Conservation (phyloP, 2,888 invertebrate genomes). For the Macrophya annulata region DNA sequence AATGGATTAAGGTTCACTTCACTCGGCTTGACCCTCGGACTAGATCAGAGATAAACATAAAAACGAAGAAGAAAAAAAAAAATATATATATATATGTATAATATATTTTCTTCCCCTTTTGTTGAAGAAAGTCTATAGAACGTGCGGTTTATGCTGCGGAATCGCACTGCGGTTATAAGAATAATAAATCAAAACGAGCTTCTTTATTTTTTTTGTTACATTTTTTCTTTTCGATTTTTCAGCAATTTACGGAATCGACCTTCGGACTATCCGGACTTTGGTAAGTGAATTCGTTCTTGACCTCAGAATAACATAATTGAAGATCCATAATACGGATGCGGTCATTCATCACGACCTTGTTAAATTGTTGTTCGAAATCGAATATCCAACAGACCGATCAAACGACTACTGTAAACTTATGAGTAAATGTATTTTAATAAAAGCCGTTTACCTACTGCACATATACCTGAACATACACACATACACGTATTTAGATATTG, state of each 20-base stretch:
- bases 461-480: not conserved
- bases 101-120: constrained; percentile 60
- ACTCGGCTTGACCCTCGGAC: constrained; percentile 53
- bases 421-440: not conserved
- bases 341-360: constrained; percentile 69
- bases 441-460: constrained; percentile 3
- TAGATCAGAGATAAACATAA: constrained; percentile 73
- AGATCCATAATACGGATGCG: not conserved
- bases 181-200: constrained; percentile 2
- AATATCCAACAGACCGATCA: constrained; percentile 63
- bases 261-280: not conserved
- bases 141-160: constrained; percentile 4
- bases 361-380: constrained; percentile 69
- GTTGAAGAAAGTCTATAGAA: not conserved
- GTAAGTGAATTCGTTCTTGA: constrained; percentile 12
- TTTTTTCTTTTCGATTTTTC: not conserved
- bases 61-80: not conserved
- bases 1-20: constrained; percentile 57
- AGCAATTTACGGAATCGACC: not conserved
- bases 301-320: not conserved
- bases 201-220: not conserved
- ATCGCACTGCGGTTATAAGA: not conserved
- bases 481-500: not conserved
- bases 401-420: not conserved
- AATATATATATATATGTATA: constrained; percentile 35